Evolutionary conservation across 2,113 vertebrate genomes (phyloP), one percentile per base, ranked within the genome.

Genomic region (Morone chrysops): DNA sequence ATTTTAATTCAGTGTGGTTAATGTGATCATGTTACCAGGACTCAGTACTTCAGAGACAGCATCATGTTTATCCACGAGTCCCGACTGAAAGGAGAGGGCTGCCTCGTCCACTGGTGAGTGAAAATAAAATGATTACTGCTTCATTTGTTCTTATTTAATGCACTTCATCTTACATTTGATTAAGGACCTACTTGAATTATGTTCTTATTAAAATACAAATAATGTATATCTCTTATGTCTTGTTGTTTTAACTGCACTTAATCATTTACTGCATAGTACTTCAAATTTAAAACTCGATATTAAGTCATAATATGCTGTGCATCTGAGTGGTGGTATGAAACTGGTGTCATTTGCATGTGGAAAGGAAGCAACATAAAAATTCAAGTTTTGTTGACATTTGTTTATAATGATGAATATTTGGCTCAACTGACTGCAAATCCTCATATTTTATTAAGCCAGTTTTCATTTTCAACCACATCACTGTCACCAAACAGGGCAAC

Each of bases 51-150:
- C 92, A 97, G 96, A 93, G 96, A 97, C 83, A 97, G 97, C 86
- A 97, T 98, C 87, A 89, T 92, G 59, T 97, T 99, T 70, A 98
- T 98, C 87, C 97, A 99, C 8, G 96, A 98, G 80, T 97, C 96
- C 80, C 94, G 97, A 0, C 95, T 97, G 79, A 94, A 92, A 72
- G 96, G 96, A 43, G 96, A 97, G 84, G 95, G 96, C 90, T 98
- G 97, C 85, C 96, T 99, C 0, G 97, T 98, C 47, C 97, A 98
- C 91, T 98, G 97, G 97, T 98, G 95, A 94, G 92, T 31, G 18
- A 41, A 76, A 40, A 78, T 4, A 20, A 41, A 70, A 5, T 40
- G 4, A 43, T 10, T 2, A 1, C 1, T 6, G 16, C 6, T 22
- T 14, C 18, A 0, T 54, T 41, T 56, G 51, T 56, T 77, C n/a